phyloP scores from a whole-genome alignment of 2,113 vertebrate genomes.

The Sorex araneus region DNA sequence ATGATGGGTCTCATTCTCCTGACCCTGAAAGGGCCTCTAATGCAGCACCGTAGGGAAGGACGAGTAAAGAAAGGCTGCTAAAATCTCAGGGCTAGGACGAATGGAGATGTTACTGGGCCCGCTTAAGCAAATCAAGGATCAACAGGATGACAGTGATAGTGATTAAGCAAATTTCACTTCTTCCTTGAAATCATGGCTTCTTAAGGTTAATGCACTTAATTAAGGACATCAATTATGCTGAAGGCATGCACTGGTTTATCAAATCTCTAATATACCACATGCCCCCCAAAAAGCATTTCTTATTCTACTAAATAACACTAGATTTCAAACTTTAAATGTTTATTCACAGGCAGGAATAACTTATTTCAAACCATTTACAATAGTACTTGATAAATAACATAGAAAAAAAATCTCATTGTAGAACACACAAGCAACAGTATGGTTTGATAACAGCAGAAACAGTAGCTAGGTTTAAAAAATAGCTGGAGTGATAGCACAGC shows the following conservation, averaged over 20 bases:
- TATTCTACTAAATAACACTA: slow-evolving; percentile 63
- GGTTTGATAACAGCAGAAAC: slow-evolving; percentile 47
- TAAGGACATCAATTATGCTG: slow-evolving; percentile 72
- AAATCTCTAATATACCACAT: slow-evolving; percentile 69
- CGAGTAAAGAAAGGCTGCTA: too few relatives aligned
- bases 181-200: slow-evolving; percentile 65
- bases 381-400: slow-evolving; percentile 56
- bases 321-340: slow-evolving; percentile 49
- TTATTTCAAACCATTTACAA: slow-evolving; percentile 59
- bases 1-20: too few relatives aligned
- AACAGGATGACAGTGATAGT: too few relatives aligned
- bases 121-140: too few relatives aligned
- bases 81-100: too few relatives aligned
- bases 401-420: slow-evolving; percentile 57
- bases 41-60: too few relatives aligned
- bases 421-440: slow-evolving; percentile 50
- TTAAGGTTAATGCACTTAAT: slow-evolving; percentile 54
- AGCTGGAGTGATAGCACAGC: too few relatives aligned
- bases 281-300: slow-evolving; percentile 42
- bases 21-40: too few relatives aligned
- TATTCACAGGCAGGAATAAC: slow-evolving; percentile 51
- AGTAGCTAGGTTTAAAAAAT: slow-evolving; percentile 12
- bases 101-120: too few relatives aligned
- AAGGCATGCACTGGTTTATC: slow-evolving; percentile 67
- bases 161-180: not conserved